Base-by-base conservation (phyloP, 2,113 vertebrate genomes). In the Plotosus lineatus region DNA sequence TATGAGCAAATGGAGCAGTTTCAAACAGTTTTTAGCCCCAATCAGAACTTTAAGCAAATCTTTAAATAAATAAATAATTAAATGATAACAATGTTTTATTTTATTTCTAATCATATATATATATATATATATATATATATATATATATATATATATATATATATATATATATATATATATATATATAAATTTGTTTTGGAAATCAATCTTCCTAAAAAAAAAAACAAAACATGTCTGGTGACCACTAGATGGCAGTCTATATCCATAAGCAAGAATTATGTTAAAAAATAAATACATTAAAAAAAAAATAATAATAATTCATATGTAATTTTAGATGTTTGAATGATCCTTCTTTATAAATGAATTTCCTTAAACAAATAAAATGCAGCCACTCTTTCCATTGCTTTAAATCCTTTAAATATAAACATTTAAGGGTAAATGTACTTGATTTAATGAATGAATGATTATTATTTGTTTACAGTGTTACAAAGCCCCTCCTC, bases 171-270 rank as follows among this genome's bases (percentile, higher is more conserved):
- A n/a, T n/a, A n/a, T n/a, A n/a, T n/a, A n/a, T n/a, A n/a, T n/a
- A n/a, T n/a, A n/a, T n/a, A n/a, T n/a, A n/a, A n/a, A n/a, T n/a
- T n/a, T n/a, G n/a, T n/a, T n/a, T n/a, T n/a, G n/a, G n/a, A n/a
- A n/a, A n/a, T 1, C 11, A 23, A 1, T 2, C 0, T 65, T 38
- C 1, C 17, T 36, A 15, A 56, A 23, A 53, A 21, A 51, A 58
- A 58, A 28, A 28, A 3, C 36, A 40, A 23, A n/a, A 42, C 8
- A 5, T 51, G 11, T 14, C 31, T 33, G 28, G 1, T 46, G 12
- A 55, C 77, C 84, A 82, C 80, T 55, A 80, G 84, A 85, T 85
- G 84, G 84, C 84, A 77, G 77, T 78, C 26, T 44, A 23, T 10
- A 50, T 81, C 60, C 60, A 80, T 75, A 11, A 44, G 23, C 66